These are phyloP conservation scores for Geococcyx californianus DNA, from an alignment of 2,113 vertebrate species.

Conservation along the genomic window DNA sequence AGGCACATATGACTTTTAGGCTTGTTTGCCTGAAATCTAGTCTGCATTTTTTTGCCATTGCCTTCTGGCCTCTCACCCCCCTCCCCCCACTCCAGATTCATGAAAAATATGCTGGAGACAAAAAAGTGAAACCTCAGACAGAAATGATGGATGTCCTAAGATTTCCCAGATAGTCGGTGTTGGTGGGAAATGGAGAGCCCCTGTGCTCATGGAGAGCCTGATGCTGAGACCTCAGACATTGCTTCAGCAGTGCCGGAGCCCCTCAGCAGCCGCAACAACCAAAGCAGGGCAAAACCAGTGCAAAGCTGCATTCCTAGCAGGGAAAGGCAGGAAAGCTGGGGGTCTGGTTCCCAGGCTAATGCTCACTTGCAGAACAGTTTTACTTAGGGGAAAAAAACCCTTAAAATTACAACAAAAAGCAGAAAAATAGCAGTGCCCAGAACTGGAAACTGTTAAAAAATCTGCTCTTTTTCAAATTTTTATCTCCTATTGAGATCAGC, in stretches of 20 bases:
- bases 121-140: background rate
- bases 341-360: background rate
- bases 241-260: background rate
- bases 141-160: background rate
- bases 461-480: background rate
- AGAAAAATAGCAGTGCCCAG: background rate
- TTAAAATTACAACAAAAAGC: background rate
- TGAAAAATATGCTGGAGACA: background rate
- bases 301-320: background rate
- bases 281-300: accelerated
- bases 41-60: background rate
- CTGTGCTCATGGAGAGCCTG: background rate
- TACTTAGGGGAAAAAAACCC: background rate
- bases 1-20: background rate
- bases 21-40: background rate
- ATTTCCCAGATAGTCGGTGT: accelerated
- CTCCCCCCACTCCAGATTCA: background rate
- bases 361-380: background rate
- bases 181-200: background rate
- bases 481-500: background rate
- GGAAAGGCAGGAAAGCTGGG: background rate
- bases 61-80: too few species aligned
- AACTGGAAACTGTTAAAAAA: background rate
- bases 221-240: background rate
- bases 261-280: background rate